Evolutionary conservation across 2,888 invertebrate genomes (phyloP).

Genomic region (Ferrisia virgata): DNA sequence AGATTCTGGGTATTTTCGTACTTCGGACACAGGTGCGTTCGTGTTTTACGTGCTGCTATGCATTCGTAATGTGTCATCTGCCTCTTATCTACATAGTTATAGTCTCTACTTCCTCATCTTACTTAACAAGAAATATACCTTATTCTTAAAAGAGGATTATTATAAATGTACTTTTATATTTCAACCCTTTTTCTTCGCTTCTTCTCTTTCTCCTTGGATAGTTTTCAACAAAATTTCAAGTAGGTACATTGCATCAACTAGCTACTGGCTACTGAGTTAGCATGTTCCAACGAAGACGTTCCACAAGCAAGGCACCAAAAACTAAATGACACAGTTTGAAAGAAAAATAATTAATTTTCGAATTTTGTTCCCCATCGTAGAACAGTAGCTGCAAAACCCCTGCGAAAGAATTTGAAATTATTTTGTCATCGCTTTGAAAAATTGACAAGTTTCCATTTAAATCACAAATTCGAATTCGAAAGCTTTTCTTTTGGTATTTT

Average conservation of each 20-base stretch:
- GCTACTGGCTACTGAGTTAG: neutral
- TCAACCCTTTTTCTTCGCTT: neutral
- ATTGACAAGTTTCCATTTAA: neutral
- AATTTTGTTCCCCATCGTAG: neutral
- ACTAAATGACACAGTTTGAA: too few relatives aligned
- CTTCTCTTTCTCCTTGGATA: neutral
- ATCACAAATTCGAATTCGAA: neutral
- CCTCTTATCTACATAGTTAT: neutral
- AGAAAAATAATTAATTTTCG: neutral
- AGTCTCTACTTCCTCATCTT: neutral
- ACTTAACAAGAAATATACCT: neutral
- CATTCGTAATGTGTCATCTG: neutral
- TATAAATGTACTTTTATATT: neutral
- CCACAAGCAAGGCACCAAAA: neutral
- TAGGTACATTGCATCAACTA: neutral
- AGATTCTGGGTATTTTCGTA: neutral
- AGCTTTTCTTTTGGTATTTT: neutral
- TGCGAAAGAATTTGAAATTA: neutral
- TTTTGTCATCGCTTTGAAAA: neutral
- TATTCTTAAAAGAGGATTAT: neutral
- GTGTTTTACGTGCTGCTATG: conserved; percentile 11
- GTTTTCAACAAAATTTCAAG: neutral
- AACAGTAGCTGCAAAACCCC: neutral
- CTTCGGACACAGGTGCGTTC: conserved; percentile 1
- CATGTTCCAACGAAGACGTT: neutral